These are phyloP conservation scores for Sardina pilchardus DNA, from an alignment of 2,113 vertebrate species.

Conservation along the genomic window DNA sequence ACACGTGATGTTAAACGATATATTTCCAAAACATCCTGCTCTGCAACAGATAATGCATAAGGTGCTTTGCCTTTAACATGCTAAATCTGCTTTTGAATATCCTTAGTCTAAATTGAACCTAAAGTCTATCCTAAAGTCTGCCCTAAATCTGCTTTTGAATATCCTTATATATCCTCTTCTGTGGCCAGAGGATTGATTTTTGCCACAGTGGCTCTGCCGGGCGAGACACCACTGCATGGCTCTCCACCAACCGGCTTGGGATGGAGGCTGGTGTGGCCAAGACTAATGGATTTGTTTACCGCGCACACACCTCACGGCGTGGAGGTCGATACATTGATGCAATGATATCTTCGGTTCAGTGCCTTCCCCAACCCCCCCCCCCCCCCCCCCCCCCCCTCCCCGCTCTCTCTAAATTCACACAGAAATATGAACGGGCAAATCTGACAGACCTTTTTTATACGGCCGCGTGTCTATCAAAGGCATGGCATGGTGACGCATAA, in stretches of 20 bases:
- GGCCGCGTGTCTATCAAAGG: neutral
- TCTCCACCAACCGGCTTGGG: neutral
- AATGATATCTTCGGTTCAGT: neutral
- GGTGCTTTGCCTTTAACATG: too few species aligned
- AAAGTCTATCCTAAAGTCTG: too few species aligned
- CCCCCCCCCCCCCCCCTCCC: too few species aligned
- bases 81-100: neutral
- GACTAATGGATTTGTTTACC: constrained; percentile 24
- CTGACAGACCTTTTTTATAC: neutral
- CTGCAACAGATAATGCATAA: neutral
- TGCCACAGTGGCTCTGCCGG: neutral
- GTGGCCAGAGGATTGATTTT: neutral
- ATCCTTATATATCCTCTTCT: neutral
- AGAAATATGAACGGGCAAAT: constrained; percentile 4
- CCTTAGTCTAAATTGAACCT: neutral
- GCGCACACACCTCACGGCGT: constrained; percentile 13
- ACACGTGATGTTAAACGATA: neutral
- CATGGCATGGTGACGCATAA: constrained; percentile 5
- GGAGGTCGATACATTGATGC: neutral
- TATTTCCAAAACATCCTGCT: neutral
- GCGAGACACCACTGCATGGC: neutral
- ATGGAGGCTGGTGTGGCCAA: neutral
- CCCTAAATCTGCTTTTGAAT: neutral
- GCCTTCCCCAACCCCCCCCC: too few species aligned
- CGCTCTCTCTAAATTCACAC: neutral